Evolutionary conservation across 2,888 invertebrate species (phyloP).

Genomic region (Bellardia bayeri): DNA sequence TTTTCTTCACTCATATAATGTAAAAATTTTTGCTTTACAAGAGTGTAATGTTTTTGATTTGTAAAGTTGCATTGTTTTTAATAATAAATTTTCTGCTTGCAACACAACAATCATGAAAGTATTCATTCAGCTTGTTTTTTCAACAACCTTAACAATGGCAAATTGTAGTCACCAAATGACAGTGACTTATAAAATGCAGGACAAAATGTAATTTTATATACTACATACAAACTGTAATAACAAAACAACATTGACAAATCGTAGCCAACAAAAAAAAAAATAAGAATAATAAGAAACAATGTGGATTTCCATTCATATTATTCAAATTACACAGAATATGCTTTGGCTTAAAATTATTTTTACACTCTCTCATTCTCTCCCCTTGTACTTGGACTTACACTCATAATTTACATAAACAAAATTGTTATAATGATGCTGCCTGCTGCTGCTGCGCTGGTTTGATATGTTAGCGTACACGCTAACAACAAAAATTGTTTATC

Average conservation of each 20-base stretch:
- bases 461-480: background rate
- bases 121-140: background rate
- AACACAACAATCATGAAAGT: background rate
- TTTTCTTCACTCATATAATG: too few species aligned
- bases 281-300: background rate
- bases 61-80: background rate
- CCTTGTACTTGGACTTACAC: background rate
- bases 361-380: background rate
- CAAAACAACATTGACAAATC: constrained; percentile 12
- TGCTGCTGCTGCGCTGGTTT: background rate
- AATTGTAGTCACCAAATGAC: constrained; percentile 8
- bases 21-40: background rate
- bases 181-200: constrained; percentile 28
- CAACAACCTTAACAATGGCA: background rate
- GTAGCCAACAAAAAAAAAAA: background rate
- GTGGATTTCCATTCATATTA: constrained; percentile 12
- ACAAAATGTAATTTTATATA: background rate
- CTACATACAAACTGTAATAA: background rate
- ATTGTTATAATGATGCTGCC: background rate
- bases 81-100: constrained; percentile 8
- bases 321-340: constrained; percentile 26
- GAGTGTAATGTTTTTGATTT: too few species aligned
- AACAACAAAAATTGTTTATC: background rate
- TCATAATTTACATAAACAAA: constrained; percentile 8
- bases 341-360: background rate